Evolutionary conservation across 2,888 invertebrate genomes (phyloP), one percentile per base, ranked within the genome.

Genomic region (Andrena bucephala): DNA sequence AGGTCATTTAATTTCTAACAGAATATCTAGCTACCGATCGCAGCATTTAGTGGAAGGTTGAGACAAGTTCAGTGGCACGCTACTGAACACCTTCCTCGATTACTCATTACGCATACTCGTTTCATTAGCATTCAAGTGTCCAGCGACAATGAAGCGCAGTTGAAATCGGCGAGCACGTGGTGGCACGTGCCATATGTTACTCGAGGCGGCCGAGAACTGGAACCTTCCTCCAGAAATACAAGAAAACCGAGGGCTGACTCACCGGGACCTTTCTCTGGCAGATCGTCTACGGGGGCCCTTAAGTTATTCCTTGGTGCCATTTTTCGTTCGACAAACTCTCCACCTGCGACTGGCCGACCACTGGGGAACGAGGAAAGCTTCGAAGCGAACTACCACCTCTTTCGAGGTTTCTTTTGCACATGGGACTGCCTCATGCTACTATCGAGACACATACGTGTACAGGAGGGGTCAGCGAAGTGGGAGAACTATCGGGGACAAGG

Each of bases 181-280:
- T 29, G 54, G 54, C 77, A 77, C 73, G 81, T 70, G 83, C 20
- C 87, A 87, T 87, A 87, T 87, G 87, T 77, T 82, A 50, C 33
- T 10, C 7, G 52, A 24, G 4, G 6, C 16, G 8, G n/a, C 0
- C 0, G 20, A 36, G 16, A 29, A 52, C 7, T 29, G 20, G 31
- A 20, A 6, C 31, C 59, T 20, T 29, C 2, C 0, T 6, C 2
- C 0, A 4, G 6, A 48, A 10, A 29, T 20, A n/a, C 16, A 63
- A 13, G 50, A n/a, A 36, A 48, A 13, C 8, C 50, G 13, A 20
- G 13, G 29, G 8, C 7, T 4, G 67, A 94, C 95, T 95, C 94
- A 95, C 95, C 95, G 87, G 95, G 94, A 88, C 95, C 95, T 80
- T 94, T 92, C 88, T 95, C 95, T 10, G 95, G 95, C 57, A 95